Base-by-base conservation (phyloP, 2,113 vertebrate species). In the Leptobrachium leishanense region DNA sequence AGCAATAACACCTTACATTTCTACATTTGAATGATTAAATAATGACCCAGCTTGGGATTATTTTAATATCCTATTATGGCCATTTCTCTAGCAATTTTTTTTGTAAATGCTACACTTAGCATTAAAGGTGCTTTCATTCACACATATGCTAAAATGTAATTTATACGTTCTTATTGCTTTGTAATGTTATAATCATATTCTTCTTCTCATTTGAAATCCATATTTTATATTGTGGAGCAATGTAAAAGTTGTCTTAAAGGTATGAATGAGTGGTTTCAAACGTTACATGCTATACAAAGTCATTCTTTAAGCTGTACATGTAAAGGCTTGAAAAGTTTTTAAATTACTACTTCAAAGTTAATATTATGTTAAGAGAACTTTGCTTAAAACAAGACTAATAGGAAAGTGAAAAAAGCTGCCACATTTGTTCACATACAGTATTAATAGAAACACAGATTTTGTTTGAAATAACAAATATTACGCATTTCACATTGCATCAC, bases 181-280 rank as follows among this genome's bases (percentile, higher is more conserved):
- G 40, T 67, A 74, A 79, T 68, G 70, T 79, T 69, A 79, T 79
- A 79, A 66, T 79, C 70, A 74, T 57, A 79, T 79, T 79, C 9
- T 74, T 79, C 57, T 79, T 73, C 63, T 53, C 11, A 13, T 74
- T 65, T 8, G 39, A 67, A 68, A 63, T 74, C 53, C 65, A 54
- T 73, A 72, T 72, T 72, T 72, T 55, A 20, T 20, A 65, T 79
- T 72, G 44, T 50, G 15, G 12, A 72, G 50, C 66, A 72, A 39
- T 66, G 69, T 55, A 64, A 79, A 75, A 57, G n/a, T 31, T 57
- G 46, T 43, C 53, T 50, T 55, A 7, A 43, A 55, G 66, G 62
- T 13, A 39, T 79, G 64, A 66, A 43, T 53, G 50, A 43, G 42
- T 39, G 6, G 50, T 72, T 66, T 66, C 39, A 72, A 79, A 66